Base-by-base conservation (phyloP, 2,797 vertebrate species). In the Thunnus albacares region DNA sequence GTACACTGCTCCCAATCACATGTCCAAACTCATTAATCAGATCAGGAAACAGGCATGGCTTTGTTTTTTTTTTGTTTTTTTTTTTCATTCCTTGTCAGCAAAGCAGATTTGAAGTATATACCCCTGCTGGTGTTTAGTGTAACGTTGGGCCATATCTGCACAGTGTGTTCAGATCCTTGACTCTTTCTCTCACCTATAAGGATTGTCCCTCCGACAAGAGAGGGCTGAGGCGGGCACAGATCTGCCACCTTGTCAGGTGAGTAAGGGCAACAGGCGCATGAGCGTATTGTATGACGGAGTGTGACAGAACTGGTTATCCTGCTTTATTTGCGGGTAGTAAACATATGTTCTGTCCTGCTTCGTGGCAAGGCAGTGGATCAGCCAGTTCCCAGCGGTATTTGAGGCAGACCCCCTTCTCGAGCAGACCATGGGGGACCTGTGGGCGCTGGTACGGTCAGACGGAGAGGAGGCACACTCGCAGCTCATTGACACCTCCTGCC, bases 201-300 rank as follows among this genome's bases (percentile, higher is more conserved):
- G 96, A 97, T 59, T 96, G 96, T 60, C 81, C 94, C 1, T 61
- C 81, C 4, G 95, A 96, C 15, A 94, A 90, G 17, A 93, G 93
- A 65, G 92, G 84, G 38, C 94, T 92, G 71, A 95, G 90, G 38
- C 92, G 94, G 63, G 70, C 95, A 0, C 96, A 96, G 91, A 96
- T 98, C 90, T 97, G 96, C 86, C 94, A 97, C 89, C 94, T 98
- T 6, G 93, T 97, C 92, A 96, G 97, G 97, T 98, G 90, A 93
- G 94, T 88, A 13, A 35, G 72, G 75, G 65, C 70, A 41, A 3
- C 38, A 2, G 41, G 13, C n/a, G 14, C 43, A 6, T 22, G 43
- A 71, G 47, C 6, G 22, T 28, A 30, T 45, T 33, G 77, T 18
- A 10, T 15, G 69, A 53, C 18, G 72, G 58, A 51, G 45, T 55